Conservation (phyloP, 2,113 vertebrate genomes). For the Pogona vitticeps region DNA sequence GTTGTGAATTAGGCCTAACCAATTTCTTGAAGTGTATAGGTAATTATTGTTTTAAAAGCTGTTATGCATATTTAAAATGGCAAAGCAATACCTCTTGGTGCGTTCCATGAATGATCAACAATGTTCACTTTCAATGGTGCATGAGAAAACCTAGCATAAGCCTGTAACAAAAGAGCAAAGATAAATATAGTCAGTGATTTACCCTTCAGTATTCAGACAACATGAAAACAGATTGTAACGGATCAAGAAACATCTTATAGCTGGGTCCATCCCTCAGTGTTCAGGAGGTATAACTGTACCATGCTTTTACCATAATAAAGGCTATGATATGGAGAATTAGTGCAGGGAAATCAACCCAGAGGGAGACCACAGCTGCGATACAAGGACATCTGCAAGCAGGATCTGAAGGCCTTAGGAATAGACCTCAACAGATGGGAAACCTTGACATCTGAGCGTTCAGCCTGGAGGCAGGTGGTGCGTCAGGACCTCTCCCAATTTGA, state of each 20-base stretch:
- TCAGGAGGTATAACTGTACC: neutral
- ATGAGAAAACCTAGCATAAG: constrained; percentile 91
- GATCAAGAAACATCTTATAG: neutral
- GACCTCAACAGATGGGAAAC: too few species aligned
- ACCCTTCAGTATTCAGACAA: neutral
- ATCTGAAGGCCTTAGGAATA: too few species aligned
- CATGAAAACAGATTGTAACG: neutral
- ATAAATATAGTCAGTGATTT: neutral
- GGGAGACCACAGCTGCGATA: too few species aligned
- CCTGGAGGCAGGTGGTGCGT: too few species aligned
- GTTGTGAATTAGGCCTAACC: neutral
- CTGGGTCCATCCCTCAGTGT: neutral
- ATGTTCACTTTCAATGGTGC: constrained; percentile 84
- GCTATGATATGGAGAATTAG: too few species aligned
- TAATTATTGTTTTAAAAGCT: neutral
- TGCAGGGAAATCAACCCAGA: too few species aligned
- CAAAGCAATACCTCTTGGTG: constrained; percentile 82
- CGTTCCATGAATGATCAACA: constrained; percentile 89
- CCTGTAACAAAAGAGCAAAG: constrained; percentile 78
- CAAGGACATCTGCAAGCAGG: too few species aligned
- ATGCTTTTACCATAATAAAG: neutral
- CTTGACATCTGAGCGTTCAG: too few species aligned
- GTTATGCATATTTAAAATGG: neutral
- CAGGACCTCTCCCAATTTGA: too few species aligned
- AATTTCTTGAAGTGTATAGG: neutral